These are phyloP conservation scores for Discoglossus pictus DNA, from an alignment of 2,797 vertebrate species.

Conservation along the genomic window DNA sequence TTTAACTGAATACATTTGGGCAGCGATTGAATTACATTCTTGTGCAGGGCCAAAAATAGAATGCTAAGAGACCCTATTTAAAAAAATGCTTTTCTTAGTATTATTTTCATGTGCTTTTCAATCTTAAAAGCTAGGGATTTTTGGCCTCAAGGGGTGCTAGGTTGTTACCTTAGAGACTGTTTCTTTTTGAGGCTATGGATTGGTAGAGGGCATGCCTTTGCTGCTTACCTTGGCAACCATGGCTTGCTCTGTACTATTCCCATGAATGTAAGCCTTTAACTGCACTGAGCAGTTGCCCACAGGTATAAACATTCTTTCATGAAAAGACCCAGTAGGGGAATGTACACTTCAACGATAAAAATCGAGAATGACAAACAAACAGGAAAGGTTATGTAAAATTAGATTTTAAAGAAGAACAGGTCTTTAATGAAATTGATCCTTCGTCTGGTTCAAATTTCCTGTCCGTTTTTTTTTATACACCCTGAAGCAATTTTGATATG, in stretches of 20 bases:
- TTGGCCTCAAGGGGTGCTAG: slow-evolving; percentile 69
- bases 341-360: slow-evolving; percentile 70
- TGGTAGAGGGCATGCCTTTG: slow-evolving; percentile 73
- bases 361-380: slow-evolving; percentile 67
- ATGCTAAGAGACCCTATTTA: slow-evolving; percentile 52
- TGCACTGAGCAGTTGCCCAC: slow-evolving; percentile 67
- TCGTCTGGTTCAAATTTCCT: slow-evolving; percentile 60
- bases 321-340: slow-evolving; percentile 62
- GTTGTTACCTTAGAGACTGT: slow-evolving; percentile 70
- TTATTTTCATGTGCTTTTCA: slow-evolving; percentile 62
- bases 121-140: slow-evolving; percentile 63
- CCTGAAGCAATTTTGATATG: slow-evolving; percentile 41
- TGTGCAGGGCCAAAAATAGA: slow-evolving; percentile 56
- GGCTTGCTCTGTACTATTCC: slow-evolving; percentile 66
- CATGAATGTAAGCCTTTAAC: slow-evolving; percentile 82
- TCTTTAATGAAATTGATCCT: slow-evolving; percentile 64
- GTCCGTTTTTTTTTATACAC: slow-evolving; percentile 53
- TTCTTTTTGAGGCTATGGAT: slow-evolving; percentile 68
- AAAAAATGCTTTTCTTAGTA: slow-evolving; percentile 59
- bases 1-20: slow-evolving; percentile 53
- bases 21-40: slow-evolving; percentile 62
- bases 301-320: slow-evolving; percentile 75
- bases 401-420: slow-evolving; percentile 58
- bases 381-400: slow-evolving; percentile 61
- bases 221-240: slow-evolving; percentile 79